A percentile compares a stretch with the other conserved stretches of the same genome.
Conservation (phyloP, 2,888 invertebrate species). For the Cerceris ruficornis region DNA sequence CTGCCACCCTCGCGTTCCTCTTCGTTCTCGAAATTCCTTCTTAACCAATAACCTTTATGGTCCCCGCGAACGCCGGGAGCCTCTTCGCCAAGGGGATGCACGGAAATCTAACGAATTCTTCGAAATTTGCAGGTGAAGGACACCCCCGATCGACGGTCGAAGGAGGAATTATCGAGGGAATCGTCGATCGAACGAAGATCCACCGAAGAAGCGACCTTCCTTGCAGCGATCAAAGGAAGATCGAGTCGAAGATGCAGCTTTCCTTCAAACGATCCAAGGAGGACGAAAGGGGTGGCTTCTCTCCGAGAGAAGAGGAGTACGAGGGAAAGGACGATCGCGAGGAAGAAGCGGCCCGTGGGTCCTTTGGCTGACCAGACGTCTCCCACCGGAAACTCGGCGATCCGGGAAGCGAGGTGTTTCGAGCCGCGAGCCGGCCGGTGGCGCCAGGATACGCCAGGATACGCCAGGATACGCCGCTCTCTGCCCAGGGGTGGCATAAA, state of each 20-base stretch:
- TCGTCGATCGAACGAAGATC: too few relatives aligned
- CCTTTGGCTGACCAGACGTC: slow-evolving; percentile 36
- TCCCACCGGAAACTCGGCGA: slow-evolving; percentile 57
- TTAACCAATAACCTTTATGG: too few relatives aligned
- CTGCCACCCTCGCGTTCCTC: not conserved
- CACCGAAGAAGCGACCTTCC: not conserved
- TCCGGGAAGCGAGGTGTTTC: slow-evolving; percentile 68
- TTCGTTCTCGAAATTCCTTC: not conserved
- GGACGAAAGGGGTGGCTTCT: not conserved
- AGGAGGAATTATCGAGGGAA: too few relatives aligned
- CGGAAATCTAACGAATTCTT: not conserved
- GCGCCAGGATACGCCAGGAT: slow-evolving; percentile 75
- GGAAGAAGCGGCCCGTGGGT: not conserved
- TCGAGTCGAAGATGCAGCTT: not conserved
- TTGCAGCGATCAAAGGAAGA: too few relatives aligned
- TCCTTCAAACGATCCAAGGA: not conserved
- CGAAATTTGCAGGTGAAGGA: slow-evolving; percentile 5
- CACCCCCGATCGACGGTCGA: not conserved
- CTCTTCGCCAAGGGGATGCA: not conserved
- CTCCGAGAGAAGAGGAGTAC: too few relatives aligned
- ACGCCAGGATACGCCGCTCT: slow-evolving; percentile 26
- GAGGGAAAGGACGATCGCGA: not conserved
- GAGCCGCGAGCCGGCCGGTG: slow-evolving; percentile 73
- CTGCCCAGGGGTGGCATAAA: slow-evolving; percentile 63
- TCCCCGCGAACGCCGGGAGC: too few relatives aligned